A percentile compares a stretch with the other conserved stretches of the same genome.
These are phyloP conservation scores for Acleris literana DNA, from an alignment of 2,888 invertebrate genomes.

Conservation along the genomic window DNA sequence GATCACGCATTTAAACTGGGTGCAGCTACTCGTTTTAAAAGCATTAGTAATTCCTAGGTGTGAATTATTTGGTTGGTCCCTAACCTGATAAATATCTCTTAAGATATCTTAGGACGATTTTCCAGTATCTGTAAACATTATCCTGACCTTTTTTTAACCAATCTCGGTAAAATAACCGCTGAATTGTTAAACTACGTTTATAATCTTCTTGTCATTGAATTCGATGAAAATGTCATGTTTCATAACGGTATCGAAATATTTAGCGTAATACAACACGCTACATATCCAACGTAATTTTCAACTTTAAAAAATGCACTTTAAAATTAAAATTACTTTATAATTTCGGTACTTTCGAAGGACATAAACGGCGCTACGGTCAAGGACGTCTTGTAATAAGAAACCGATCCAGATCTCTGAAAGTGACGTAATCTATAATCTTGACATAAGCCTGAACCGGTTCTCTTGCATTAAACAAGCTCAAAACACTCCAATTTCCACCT, in stretches of 20 bases:
- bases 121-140: too few species aligned
- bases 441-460: constrained; percentile 32
- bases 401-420: constrained; percentile 33
- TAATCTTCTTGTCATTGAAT: too few species aligned
- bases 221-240: too few species aligned
- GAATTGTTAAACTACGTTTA: too few species aligned
- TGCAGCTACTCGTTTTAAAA: constrained; percentile 18
- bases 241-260: too few species aligned
- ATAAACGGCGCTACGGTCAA: constrained; percentile 22
- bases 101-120: not conserved
- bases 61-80: not conserved
- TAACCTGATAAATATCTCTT: not conserved
- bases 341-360: constrained; percentile 23
- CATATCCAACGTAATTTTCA: not conserved
- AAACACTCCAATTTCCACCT: too few species aligned
- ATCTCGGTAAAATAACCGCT: too few species aligned
- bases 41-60: not conserved
- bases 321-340: not conserved
- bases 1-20: constrained; percentile 23
- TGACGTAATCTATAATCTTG: constrained; percentile 37
- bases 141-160: too few species aligned
- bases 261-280: not conserved
- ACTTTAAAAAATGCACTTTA: not conserved
- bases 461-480: too few species aligned
- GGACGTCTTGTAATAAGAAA: constrained; percentile 27